Conservation (phyloP, 2,113 vertebrate species). For the Myocastor coypus region DNA sequence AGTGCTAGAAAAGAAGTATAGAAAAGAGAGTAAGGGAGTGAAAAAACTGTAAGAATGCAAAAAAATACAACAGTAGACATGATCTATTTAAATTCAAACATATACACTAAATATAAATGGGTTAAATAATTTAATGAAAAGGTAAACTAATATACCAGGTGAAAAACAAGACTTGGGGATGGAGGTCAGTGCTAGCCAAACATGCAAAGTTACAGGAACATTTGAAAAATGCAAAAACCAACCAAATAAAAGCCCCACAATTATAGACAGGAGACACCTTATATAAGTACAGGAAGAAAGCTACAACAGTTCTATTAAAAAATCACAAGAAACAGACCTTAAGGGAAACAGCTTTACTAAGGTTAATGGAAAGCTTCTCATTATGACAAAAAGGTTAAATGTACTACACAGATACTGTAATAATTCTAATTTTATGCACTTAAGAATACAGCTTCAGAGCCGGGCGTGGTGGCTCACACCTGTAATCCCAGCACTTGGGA, state of each 20-base stretch:
- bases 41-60: not conserved
- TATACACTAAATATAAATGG: constrained; percentile 7
- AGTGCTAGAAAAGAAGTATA: not conserved
- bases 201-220: not conserved
- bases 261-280: not conserved
- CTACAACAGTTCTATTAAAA: not conserved
- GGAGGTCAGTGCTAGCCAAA: not conserved
- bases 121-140: constrained; percentile 49
- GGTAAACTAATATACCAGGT: not conserved
- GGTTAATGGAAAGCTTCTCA: not conserved
- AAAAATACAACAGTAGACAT: constrained; percentile 14
- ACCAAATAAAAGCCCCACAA: not conserved
- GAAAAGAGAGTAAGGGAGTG: not conserved
- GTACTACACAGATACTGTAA: not conserved
- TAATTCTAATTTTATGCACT: not conserved
- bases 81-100: constrained; percentile 12
- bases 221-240: not conserved
- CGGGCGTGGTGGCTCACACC: no score
- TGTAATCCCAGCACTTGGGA: no score
- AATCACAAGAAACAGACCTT: not conserved
- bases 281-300: constrained; percentile 32
- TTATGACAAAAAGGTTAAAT: constrained; percentile 16
- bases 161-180: not conserved
- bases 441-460: constrained; percentile 1
- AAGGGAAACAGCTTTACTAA: constrained; percentile 12